Evolutionary conservation across 1,140 invertebrate species (phyloP), one percentile per base, ranked within the genome.

Genomic region (Hydropsyche tenuis): DNA sequence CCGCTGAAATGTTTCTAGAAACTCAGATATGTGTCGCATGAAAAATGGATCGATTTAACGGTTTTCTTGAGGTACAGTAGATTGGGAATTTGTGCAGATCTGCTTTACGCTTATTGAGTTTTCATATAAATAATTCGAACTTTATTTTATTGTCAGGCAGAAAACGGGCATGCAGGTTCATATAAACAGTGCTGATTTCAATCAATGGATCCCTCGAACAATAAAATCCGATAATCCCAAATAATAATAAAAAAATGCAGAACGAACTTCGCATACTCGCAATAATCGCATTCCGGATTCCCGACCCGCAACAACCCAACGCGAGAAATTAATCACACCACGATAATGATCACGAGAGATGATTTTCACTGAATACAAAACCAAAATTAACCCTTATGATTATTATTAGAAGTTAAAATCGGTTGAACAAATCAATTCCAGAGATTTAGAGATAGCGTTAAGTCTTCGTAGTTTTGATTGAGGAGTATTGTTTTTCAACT

Each of bases 271-370:
- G 20, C 22, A 60, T 60, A 60, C 18, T 60, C 22, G 51, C 70
- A 72, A 64, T 72, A 43, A 43, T 56, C 60, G 62, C 70, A 72
- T 45, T 63, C 60, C 66, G 14, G 23, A 43, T 48, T 56, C 68
- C 46, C 48, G 46, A 9, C 48, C 30, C 43, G 45, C 66, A 37
- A n/a, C 46, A 42, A 3, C n/a, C n/a, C 16, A 69, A 56, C 48
- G 25, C 23, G 62, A 65, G 62, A 60, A 76, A 76, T 76, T 76
- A 76, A 76, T 76, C 75, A 73, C 60, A 12, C 11, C 9, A 23
- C 71, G 75, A 76, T 76, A 76, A 76, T 73, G 71, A 76, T 76
- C 75, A 70, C 62, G 63, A 71, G 69, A 56, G 72, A 46, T 76
- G 75, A 76, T 76, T 76, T 70, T 65, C 56, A 12, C 18, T 14